A percentile compares a stretch with the other conserved stretches of the same genome.
Evolutionary conservation across 2,797 vertebrate genomes (phyloP).

Genomic region (Petrocephalus sullivani): DNA sequence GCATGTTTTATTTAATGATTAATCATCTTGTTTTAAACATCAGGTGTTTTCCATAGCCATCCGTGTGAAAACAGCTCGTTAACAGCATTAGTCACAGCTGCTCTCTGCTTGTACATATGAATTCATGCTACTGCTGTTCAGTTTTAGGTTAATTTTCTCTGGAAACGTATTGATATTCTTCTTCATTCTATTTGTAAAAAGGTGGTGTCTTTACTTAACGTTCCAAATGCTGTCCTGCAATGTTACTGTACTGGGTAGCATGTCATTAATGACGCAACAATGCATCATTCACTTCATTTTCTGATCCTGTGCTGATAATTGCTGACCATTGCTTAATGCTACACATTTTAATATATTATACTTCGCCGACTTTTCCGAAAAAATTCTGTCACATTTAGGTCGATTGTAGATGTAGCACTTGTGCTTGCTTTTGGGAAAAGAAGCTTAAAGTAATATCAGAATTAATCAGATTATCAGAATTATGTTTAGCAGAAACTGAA

Average conservation of each 20-base stretch:
- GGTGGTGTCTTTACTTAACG: background rate
- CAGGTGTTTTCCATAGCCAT: background rate
- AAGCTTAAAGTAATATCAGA: background rate
- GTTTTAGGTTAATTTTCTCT: background rate
- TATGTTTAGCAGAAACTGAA: background rate
- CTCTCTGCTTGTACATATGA: background rate
- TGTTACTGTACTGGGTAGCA: background rate
- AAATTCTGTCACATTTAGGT: background rate
- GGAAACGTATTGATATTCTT: background rate
- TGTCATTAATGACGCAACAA: background rate
- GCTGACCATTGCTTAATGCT: background rate
- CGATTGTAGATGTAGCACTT: background rate
- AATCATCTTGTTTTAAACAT: background rate
- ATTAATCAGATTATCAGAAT: slow-evolving; percentile 1
- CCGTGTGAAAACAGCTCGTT: background rate
- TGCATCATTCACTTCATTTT: background rate
- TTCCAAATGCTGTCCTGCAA: background rate
- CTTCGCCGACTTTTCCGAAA: background rate
- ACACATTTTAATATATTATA: background rate
- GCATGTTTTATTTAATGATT: background rate
- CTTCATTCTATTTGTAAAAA: background rate
- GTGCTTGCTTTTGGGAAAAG: background rate
- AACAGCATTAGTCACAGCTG: background rate
- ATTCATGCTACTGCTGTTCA: background rate
- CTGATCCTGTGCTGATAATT: background rate